Conservation (phyloP, 1,140 invertebrate species). For the Panulirus ornatus region DNA sequence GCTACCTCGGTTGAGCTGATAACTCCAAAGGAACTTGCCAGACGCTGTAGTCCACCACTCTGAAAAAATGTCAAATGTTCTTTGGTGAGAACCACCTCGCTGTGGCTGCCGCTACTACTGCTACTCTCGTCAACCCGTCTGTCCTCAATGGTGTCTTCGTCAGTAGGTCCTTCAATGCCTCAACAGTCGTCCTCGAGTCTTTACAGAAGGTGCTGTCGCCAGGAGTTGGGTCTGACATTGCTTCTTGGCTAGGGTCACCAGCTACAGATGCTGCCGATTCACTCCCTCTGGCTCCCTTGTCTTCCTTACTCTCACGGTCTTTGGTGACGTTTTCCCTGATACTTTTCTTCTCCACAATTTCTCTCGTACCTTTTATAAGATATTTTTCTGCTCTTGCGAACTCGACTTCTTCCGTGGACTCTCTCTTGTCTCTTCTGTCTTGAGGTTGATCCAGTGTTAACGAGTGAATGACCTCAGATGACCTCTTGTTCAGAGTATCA, state of each 20-base stretch:
- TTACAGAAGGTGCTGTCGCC: not conserved
- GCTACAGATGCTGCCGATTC: not conserved
- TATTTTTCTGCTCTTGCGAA: not conserved
- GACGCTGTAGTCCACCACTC: conserved; percentile 51
- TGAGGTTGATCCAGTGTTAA: not conserved
- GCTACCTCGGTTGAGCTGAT: conserved; percentile 23
- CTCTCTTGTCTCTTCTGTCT: not conserved
- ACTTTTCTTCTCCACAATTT: not conserved
- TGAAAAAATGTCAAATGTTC: conserved; percentile 62
- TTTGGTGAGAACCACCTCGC: conserved; percentile 1
- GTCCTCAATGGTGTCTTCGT: conserved; percentile 18
- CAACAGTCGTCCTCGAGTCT: not conserved
- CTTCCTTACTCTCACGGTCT: not conserved
- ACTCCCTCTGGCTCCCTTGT: not conserved
- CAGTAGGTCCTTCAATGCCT: not conserved
- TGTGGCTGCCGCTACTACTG: not conserved
- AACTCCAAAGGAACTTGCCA: conserved; percentile 41
- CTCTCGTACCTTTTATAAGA: not conserved
- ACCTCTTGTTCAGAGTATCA: not conserved
- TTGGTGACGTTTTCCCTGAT: not conserved
- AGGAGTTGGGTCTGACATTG: not conserved
- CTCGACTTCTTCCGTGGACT: not conserved
- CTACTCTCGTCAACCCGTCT: not conserved
- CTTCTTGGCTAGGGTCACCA: not conserved
- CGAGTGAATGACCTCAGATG: not conserved